Percentiles rank a stretch among this genome's conserved stretches.
Evolutionary conservation across 2,888 invertebrate species (phyloP).

Genomic region (Eupithecia tripunctaria): DNA sequence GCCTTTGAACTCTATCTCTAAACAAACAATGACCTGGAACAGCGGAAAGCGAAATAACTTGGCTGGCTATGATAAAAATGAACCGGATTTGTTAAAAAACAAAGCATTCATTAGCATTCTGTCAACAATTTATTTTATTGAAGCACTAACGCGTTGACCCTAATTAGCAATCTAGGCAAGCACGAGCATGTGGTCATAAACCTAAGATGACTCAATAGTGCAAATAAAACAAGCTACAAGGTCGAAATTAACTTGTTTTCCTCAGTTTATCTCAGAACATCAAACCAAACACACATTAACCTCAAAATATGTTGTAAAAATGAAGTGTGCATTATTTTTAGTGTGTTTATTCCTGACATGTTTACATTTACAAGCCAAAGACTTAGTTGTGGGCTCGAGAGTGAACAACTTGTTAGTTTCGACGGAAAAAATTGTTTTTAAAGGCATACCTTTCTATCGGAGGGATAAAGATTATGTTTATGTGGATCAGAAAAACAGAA

Average conservation of each 20-base stretch:
- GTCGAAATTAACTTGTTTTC: constrained; percentile 63
- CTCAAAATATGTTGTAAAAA: constrained; percentile 55
- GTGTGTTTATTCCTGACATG: constrained; percentile 57
- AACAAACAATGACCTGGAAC: not conserved
- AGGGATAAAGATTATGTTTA: constrained; percentile 74
- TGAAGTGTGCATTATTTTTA: constrained; percentile 60
- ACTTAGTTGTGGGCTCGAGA: constrained; percentile 68
- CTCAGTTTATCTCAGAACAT: constrained; percentile 47
- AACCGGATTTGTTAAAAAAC: not conserved
- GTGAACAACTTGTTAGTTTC: constrained; percentile 73
- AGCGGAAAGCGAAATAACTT: too few relatives aligned
- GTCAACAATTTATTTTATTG: not conserved
- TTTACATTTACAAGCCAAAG: constrained; percentile 64
- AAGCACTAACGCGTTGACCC: constrained; percentile 7
- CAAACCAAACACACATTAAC: constrained; percentile 54
- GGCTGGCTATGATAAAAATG: not conserved
- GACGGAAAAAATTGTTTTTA: constrained; percentile 67
- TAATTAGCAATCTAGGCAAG: constrained; percentile 28
- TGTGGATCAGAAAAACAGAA: constrained; percentile 66
- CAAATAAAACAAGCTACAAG: constrained; percentile 48
- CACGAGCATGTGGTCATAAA: constrained; percentile 9
- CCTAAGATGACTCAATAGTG: constrained; percentile 20
- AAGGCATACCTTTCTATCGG: constrained; percentile 61
- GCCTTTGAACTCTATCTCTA: not conserved
- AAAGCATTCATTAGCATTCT: not conserved